These are phyloP conservation scores for Metallyticus violacea DNA, from an alignment of 2,888 invertebrate genomes.

Conservation along the genomic window DNA sequence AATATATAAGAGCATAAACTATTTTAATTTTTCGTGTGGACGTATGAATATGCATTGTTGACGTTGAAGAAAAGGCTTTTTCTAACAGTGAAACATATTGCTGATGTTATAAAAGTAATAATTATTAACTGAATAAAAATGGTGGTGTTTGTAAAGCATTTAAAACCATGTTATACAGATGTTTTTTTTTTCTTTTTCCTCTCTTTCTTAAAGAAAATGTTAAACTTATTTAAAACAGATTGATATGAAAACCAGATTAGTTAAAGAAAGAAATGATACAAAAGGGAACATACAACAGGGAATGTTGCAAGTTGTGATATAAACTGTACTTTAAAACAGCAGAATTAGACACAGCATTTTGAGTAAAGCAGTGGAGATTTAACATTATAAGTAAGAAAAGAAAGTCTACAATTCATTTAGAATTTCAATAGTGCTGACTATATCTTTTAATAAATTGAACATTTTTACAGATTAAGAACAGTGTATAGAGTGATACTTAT, in stretches of 20 bases:
- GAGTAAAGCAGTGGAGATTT: no score
- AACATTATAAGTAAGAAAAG: no score
- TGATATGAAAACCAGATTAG: neutral
- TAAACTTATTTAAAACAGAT: neutral
- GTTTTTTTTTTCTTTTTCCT: neutral
- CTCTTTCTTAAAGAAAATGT: neutral
- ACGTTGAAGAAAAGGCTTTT: constrained; percentile 6
- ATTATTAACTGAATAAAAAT: constrained; percentile 1
- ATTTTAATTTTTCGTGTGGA: constrained; percentile 23
- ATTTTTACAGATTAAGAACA: no score
- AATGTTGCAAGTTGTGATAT: neutral
- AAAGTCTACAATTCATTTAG: no score
- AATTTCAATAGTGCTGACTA: no score
- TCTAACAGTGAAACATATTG: neutral
- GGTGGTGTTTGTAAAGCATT: constrained; percentile 28
- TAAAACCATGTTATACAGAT: constrained; percentile 11
- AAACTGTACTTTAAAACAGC: neutral
- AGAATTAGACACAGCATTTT: no score
- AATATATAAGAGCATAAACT: constrained; percentile 17
- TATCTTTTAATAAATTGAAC: no score
- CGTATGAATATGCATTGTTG: constrained; percentile 13
- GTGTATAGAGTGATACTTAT: no score
- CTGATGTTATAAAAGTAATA: neutral
- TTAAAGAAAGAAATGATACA: neutral
- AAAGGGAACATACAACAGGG: neutral